phyloP scores from a whole-genome alignment of 1,140 invertebrate genomes.

The Bombus difficillimus region DNA sequence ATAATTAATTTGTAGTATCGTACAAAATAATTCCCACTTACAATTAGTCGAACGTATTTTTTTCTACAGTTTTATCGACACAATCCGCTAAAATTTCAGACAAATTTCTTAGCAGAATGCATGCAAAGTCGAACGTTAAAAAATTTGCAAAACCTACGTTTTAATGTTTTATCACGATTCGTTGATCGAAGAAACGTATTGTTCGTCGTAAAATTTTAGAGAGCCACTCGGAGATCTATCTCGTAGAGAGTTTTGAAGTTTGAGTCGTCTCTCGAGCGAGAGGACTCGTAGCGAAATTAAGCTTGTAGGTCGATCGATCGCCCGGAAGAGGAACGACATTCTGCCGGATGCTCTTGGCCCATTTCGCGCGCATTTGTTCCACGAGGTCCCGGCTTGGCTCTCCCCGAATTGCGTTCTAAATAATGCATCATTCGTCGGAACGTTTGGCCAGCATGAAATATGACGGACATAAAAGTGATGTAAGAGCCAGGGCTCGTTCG shows the following conservation, averaged over 20 bases:
- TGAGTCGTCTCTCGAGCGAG: background rate
- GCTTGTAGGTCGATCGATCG: slow-evolving; percentile 53
- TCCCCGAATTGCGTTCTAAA: slow-evolving; percentile 65
- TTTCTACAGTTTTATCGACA: too few relatives aligned
- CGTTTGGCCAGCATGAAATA: slow-evolving; percentile 64
- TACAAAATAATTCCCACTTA: background rate
- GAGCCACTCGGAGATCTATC: background rate
- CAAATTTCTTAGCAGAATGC: too few relatives aligned
- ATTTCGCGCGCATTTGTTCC: slow-evolving; percentile 54
- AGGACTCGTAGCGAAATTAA: slow-evolving; percentile 31
- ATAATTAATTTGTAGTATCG: background rate
- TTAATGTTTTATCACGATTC: background rate
- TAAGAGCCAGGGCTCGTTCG: slow-evolving; percentile 58
- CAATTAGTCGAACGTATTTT: too few relatives aligned
- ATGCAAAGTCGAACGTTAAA: too few relatives aligned
- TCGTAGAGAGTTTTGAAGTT: background rate
- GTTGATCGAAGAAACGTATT: background rate
- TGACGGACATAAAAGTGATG: slow-evolving; percentile 66
- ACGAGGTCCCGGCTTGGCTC: slow-evolving; percentile 28
- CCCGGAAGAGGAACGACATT: slow-evolving; percentile 40
- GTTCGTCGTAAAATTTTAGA: background rate
- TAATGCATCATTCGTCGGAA: slow-evolving; percentile 69
- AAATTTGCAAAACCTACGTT: too few relatives aligned
- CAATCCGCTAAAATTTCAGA: too few relatives aligned
- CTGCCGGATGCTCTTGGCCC: slow-evolving; percentile 46